Evolutionary conservation across 1,140 invertebrate species (phyloP), one percentile per base, ranked within the genome.

Genomic region (Mamestra configurata): DNA sequence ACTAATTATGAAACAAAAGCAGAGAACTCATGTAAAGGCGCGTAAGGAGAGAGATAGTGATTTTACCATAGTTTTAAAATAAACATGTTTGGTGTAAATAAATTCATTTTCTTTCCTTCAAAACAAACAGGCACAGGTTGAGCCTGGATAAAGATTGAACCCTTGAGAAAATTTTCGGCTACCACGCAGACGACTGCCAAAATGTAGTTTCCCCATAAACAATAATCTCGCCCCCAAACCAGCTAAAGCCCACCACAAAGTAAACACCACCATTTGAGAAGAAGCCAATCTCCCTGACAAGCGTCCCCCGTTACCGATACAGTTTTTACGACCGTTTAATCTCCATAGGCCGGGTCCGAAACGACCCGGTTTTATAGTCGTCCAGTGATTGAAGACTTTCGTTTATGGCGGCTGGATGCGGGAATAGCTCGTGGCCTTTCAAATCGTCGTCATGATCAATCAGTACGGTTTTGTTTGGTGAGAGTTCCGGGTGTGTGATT

Each of bases 291-390:
- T 75, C 18, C 20, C 11, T 35, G 75, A 77, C 75, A 77, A 73
- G 27, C 27, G 70, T 27, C 68, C 68, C 68, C 18, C 49, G 68
- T 31, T 51, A 43, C 57, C 46, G 31, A 77, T 78, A 78, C 61
- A 70, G 31, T 46, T 78, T 78, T 78, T 78, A 78, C 64, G 61
- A 78, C 1, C 61, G 11, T 43, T 78, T 78, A 78, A 78, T 78
- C 76, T 68, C 51, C 61, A 66, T 73, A 57, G 70, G 22, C 61
- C 49, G 61, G 49, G 18, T 78, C 46, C 40, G 8, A 70, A 49
- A 70, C 66, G 40, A 27, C 24, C 66, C 66, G 4, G 57, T 61
- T 76, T 73, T 76, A 76, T 76, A 40, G 66, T 11, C 27, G 55
- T 20, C 55, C 55, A 22, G 72, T 57, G 57, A 76, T 76, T 76